phyloP scores from a whole-genome alignment of 2,113 vertebrate species.

The Urocolius indicus region DNA sequence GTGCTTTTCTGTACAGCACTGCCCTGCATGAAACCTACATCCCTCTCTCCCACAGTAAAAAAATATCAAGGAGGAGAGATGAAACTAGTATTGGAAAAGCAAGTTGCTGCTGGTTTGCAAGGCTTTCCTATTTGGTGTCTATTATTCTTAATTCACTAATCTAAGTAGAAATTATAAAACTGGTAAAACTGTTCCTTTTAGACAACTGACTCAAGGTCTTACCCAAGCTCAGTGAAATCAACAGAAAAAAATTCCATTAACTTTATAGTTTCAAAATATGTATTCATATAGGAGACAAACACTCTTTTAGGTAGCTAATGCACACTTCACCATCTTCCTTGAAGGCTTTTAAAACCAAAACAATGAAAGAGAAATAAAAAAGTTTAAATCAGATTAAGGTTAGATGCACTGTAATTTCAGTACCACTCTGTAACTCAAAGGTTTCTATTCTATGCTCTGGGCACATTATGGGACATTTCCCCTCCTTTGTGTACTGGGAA shows the following conservation, averaged over 20 bases:
- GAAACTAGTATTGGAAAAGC: neutral
- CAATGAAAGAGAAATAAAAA: constrained; percentile 25
- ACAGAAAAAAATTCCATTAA: neutral
- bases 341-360: constrained; percentile 33
- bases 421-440: constrained; percentile 12
- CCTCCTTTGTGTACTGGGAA: neutral
- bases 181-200: constrained; percentile 17
- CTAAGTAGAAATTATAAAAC: neutral
- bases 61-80: neutral
- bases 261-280: constrained; percentile 13
- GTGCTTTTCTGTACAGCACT: neutral
- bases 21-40: neutral
- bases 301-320: neutral
- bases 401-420: neutral
- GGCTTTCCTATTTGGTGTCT: neutral
- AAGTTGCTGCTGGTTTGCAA: neutral
- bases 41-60: neutral
- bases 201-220: neutral
- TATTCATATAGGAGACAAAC: neutral
- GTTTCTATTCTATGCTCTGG: neutral
- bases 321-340: neutral
- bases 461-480: neutral
- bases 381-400: constrained; percentile 8
- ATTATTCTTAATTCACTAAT: neutral
- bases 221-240: neutral